These are phyloP conservation scores for Drosophila emarginata DNA, from an alignment of 2,888 invertebrate genomes.

Conservation along the genomic window DNA sequence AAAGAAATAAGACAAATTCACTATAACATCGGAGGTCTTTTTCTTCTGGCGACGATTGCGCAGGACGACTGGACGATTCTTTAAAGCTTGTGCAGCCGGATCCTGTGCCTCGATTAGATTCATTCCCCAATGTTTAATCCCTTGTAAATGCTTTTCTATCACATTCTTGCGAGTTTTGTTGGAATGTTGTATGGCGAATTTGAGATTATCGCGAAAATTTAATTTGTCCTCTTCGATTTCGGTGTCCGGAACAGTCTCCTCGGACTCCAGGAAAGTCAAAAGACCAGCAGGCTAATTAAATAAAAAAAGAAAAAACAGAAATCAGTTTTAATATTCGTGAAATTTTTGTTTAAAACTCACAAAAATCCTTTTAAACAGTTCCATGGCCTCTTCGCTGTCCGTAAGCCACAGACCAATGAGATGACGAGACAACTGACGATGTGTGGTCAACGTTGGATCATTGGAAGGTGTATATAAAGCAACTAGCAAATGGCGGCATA, in stretches of 20 bases:
- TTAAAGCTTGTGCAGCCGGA: constrained; percentile 79
- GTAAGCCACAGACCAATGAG: constrained; percentile 98
- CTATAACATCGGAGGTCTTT: constrained; percentile 78
- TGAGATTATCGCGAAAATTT: constrained; percentile 95
- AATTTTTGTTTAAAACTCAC: constrained; percentile 83
- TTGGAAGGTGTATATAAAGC: constrained; percentile 94
- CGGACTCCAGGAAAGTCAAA: constrained; percentile 93
- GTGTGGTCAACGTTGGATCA: constrained; percentile 90
- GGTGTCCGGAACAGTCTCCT: constrained; percentile 87
- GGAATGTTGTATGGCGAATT: constrained; percentile 93
- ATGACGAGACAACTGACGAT: constrained; percentile 96
- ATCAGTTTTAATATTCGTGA: not conserved
- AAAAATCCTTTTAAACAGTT: constrained; percentile 92
- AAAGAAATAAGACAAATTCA: constrained; percentile 91
- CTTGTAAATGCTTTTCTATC: constrained; percentile 91
- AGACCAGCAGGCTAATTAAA: constrained; percentile 92
- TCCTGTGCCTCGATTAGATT: constrained; percentile 82
- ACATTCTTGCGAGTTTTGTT: constrained; percentile 87
- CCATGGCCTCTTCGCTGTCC: constrained; percentile 95
- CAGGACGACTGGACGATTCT: constrained; percentile 93
- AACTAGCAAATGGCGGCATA: constrained; percentile 94
- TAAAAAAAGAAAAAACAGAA: not conserved
- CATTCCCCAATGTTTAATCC: constrained; percentile 87
- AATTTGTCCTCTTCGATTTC: constrained; percentile 88
- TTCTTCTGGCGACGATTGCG: constrained; percentile 90